These are phyloP conservation scores for Epinotia ramella DNA, from an alignment of 2,888 invertebrate species.

Conservation along the genomic window DNA sequence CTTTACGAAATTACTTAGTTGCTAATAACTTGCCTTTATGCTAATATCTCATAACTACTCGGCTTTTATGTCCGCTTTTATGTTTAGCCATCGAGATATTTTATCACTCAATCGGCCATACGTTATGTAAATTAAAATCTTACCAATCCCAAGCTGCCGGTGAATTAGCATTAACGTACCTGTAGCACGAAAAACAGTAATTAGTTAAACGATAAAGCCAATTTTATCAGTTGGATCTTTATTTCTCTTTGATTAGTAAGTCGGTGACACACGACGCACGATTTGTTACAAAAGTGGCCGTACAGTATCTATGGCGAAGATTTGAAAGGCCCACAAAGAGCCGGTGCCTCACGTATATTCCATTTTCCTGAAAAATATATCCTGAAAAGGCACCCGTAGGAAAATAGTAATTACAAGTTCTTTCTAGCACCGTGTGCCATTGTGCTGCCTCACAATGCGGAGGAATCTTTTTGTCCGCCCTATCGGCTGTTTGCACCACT, in stretches of 20 bases:
- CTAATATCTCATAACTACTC: conserved; percentile 64
- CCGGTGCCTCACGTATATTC: conserved; percentile 64
- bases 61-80: conserved; percentile 33
- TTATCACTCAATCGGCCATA: conserved; percentile 45
- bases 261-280: conserved; percentile 31
- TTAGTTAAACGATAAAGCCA: conserved; percentile 45
- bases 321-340: conserved; percentile 69
- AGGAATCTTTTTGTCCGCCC: conserved; percentile 83
- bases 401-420: conserved; percentile 85
- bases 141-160: conserved; percentile 54
- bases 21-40: conserved; percentile 64
- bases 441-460: conserved; percentile 78
- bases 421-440: conserved; percentile 70
- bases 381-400: conserved; percentile 78
- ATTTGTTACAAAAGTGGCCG: conserved; percentile 45
- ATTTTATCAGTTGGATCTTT: conserved; percentile 47
- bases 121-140: conserved; percentile 61
- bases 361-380: conserved; percentile 80
- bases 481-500: conserved; percentile 81
- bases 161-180: conserved; percentile 59
- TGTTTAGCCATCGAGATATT: conserved; percentile 31
- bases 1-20: conserved; percentile 63
- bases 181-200: conserved; percentile 54
- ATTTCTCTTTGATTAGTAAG: conserved; percentile 47
- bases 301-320: conserved; percentile 55